Percentiles rank a stretch among this genome's conserved stretches.
Evolutionary conservation across 2,113 vertebrate species (phyloP).

Genomic region (Dipodomys spectabilis): DNA sequence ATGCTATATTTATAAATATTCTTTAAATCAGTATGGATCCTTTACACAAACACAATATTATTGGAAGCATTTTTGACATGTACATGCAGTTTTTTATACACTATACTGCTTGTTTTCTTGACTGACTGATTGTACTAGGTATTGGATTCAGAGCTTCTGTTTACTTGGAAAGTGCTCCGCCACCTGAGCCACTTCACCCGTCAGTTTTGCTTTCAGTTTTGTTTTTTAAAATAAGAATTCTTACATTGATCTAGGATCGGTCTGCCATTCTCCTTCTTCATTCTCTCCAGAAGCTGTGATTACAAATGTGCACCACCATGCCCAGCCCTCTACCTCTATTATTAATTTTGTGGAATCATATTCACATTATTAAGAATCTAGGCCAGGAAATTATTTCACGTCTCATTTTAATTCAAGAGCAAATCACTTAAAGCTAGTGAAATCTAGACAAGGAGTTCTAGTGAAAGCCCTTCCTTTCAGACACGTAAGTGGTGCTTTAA

Average conservation of each 20-base stretch:
- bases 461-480: background rate
- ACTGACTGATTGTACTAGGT: no score
- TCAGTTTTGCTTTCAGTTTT: no score
- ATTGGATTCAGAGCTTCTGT: no score
- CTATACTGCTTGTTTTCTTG: background rate
- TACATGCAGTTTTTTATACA: background rate
- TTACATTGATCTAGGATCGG: no score
- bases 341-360: background rate
- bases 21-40: background rate
- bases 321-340: background rate
- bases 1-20: background rate
- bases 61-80: background rate
- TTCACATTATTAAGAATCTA: background rate
- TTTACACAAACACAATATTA: background rate
- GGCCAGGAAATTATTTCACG: background rate
- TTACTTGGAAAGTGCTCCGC: no score
- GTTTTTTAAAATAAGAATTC: no score
- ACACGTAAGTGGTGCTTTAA: background rate
- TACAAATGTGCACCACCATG: no score
- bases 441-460: background rate
- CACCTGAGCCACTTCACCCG: no score
- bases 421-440: slow-evolving; percentile 18
- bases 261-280: no score
- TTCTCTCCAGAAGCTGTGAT: no score
- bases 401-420: slow-evolving; percentile 18